Evolutionary conservation across 2,113 vertebrate species (phyloP).

Genomic region (Oceanites oceanicus): DNA sequence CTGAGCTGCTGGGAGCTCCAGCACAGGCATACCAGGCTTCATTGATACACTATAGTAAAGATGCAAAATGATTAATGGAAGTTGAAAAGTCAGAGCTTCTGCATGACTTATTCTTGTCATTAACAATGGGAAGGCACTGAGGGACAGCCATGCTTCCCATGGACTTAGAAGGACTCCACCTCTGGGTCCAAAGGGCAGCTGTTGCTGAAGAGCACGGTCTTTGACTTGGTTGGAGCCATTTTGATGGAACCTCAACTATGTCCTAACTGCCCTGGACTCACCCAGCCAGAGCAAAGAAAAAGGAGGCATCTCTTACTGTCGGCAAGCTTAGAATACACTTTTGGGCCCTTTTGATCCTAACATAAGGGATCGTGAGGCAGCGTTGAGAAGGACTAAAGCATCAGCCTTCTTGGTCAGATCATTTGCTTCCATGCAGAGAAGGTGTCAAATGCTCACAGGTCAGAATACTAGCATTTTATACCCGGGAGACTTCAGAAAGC

Average conservation of each 20-base stretch:
- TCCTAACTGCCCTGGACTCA: not conserved
- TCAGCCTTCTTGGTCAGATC: not conserved
- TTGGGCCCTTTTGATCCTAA: not conserved
- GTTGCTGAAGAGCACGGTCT: not conserved
- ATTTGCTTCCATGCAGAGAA: not conserved
- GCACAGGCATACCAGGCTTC: not conserved
- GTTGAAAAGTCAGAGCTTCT: not conserved
- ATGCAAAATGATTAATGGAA: not conserved
- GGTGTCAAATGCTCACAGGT: not conserved
- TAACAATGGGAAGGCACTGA: not conserved
- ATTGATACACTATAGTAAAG: not conserved
- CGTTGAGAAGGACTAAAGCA: not conserved
- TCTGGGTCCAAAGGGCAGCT: not conserved
- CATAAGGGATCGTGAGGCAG: not conserved
- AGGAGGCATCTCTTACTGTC: not conserved
- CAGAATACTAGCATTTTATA: conserved; percentile 1
- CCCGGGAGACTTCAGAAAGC: not conserved
- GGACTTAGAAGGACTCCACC: not conserved
- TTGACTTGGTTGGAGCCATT: not conserved
- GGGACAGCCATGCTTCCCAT: not conserved
- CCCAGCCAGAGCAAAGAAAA: not conserved
- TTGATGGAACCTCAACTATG: not conserved
- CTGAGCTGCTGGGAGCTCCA: not conserved
- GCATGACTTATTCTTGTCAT: not conserved
- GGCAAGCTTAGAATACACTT: not conserved